Evolutionary conservation across 92 coral and sea anemone genomes (phyloP).

Genomic region (Chrysogorgia sp.): DNA sequence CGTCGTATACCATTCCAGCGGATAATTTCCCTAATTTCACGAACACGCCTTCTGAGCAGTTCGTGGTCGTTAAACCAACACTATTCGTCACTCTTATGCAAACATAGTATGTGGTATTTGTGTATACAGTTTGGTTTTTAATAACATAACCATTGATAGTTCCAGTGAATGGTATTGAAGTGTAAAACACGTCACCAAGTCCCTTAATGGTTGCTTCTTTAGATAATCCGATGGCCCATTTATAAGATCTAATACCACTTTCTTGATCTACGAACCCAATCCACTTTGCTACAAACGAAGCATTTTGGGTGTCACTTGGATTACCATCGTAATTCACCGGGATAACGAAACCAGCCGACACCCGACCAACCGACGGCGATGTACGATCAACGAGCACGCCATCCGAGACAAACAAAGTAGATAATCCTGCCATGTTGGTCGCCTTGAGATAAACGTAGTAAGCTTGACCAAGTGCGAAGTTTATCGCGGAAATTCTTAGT

Average conservation of each 20-base stretch:
- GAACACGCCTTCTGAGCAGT: conserved; percentile 72
- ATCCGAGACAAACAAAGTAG: conserved; percentile 68
- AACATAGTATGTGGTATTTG: conserved; percentile 74
- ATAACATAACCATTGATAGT: conserved; percentile 80
- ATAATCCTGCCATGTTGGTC: conserved; percentile 67
- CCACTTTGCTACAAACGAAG: conserved; percentile 82
- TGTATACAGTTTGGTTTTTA: conserved; percentile 66
- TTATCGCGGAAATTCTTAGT: conserved; percentile 50
- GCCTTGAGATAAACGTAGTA: conserved; percentile 75
- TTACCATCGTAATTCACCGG: conserved; percentile 79
- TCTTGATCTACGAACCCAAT: conserved; percentile 82
- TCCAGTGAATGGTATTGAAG: conserved; percentile 55
- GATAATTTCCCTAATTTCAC: conserved; percentile 73
- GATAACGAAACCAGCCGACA: conserved; percentile 70
- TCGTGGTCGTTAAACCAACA: conserved; percentile 82
- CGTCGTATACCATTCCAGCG: conserved; percentile 86
- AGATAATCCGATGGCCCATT: conserved; percentile 77
- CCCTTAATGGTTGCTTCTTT: conserved; percentile 21
- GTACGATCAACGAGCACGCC: conserved; percentile 87
- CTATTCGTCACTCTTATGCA: conserved; percentile 90
- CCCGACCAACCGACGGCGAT: conserved; percentile 70
- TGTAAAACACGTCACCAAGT: conserved; percentile 49
- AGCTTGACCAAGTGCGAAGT: conserved; percentile 70
- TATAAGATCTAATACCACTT: conserved; percentile 77
- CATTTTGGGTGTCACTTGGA: conserved; percentile 67